Evolutionary conservation across 2,797 vertebrate species (phyloP).

Genomic region (Taeniopygia guttata): DNA sequence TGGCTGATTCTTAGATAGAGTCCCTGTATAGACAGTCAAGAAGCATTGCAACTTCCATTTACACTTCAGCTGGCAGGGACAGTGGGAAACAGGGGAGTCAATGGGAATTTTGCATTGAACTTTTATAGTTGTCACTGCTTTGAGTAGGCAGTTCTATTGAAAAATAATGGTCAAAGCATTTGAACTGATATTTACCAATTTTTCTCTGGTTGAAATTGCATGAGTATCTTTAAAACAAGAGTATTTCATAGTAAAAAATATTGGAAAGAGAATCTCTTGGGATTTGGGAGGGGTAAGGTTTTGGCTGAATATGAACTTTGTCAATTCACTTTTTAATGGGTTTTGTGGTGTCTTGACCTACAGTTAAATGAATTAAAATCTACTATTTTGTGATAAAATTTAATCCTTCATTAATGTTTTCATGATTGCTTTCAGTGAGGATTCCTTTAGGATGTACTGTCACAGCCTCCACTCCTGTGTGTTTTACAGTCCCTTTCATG

Average conservation of each 20-base stretch:
- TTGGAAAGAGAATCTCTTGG: neutral
- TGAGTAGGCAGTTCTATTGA: neutral
- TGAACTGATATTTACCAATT: neutral
- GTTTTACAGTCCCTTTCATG: neutral
- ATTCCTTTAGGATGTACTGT: neutral
- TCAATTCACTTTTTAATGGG: neutral
- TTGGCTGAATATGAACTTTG: neutral
- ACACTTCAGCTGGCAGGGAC: neutral
- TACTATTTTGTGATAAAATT: neutral
- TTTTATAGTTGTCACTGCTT: neutral
- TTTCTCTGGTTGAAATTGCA: neutral
- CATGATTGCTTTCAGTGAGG: neutral
- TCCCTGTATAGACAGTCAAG: neutral
- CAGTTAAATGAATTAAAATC: neutral
- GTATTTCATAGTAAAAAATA: neutral
- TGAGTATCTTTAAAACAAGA: neutral
- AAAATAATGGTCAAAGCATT: neutral
- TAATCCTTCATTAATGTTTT: neutral
- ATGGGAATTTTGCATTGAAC: neutral
- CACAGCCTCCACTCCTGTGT: neutral
- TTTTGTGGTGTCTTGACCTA: neutral
- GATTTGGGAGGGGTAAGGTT: neutral
- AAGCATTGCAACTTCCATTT: neutral
- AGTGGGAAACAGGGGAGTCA: accelerated
- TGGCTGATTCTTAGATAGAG: neutral